These are phyloP conservation scores for Karalla daura DNA, from an alignment of 2,797 vertebrate genomes.

Conservation along the genomic window DNA sequence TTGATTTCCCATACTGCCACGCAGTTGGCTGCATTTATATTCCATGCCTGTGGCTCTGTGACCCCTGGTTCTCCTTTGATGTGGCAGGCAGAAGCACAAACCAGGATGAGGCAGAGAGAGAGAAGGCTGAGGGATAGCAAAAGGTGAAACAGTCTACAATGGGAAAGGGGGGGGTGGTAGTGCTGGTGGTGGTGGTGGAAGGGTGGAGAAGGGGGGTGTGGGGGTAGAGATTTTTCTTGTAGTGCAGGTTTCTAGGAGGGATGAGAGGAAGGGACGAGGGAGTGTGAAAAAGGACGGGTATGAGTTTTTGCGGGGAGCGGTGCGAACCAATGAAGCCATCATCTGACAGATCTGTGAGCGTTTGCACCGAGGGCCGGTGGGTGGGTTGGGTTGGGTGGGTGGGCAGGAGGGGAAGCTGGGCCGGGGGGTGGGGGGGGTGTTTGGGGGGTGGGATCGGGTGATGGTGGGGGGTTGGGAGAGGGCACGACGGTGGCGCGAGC, in stretches of 20 bases:
- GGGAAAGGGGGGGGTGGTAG: no score
- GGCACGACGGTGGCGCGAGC: constrained; percentile 86
- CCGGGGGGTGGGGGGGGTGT: no score
- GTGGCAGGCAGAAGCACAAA: constrained; percentile 93
- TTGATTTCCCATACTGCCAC: constrained; percentile 90
- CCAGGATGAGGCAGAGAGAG: constrained; percentile 82
- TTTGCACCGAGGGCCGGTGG: constrained; percentile 64
- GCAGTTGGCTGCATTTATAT: constrained; percentile 94
- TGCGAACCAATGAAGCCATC: constrained; percentile 92
- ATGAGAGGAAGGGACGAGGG: constrained; percentile 79
- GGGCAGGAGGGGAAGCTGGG: constrained; percentile 72
- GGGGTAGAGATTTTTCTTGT: constrained; percentile 74
- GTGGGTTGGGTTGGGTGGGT: no score
- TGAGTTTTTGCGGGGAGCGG: constrained; percentile 85
- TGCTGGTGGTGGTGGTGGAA: no score
- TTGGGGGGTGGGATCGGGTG: constrained; percentile 65
- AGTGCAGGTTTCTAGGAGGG: constrained; percentile 79
- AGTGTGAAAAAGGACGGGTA: constrained; percentile 66
- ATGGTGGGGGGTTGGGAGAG: constrained; percentile 80
- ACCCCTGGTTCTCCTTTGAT: constrained; percentile 99
- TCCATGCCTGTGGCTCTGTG: constrained; percentile 91
- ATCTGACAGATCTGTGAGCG: constrained; percentile 92
- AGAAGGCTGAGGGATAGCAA: constrained; percentile 83
- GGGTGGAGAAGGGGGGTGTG: constrained; percentile 19
- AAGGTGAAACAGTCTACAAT: constrained; percentile 83